Evolutionary conservation across 2,797 vertebrate species (phyloP), one percentile per base, ranked within the genome.

Genomic region (Rhodeus uyekii): DNA sequence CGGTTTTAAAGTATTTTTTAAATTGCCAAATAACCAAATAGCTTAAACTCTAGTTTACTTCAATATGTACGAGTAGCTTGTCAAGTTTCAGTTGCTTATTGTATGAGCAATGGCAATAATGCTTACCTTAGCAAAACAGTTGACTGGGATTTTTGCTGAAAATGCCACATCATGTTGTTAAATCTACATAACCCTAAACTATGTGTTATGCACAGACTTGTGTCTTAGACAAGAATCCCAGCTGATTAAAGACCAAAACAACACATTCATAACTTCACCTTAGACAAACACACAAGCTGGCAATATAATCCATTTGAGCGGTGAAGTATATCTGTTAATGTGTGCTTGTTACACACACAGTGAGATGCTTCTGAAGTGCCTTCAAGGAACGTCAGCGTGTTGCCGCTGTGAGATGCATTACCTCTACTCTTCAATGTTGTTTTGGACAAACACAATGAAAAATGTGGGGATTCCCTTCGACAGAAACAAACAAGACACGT

Each of bases 391-490:
- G 4, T 82, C 81, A 76, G 50, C 24, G 27, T 9, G 38, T 80
- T 53, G 36, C 34, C 39, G 46, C 46, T 68, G n/a, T 48, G 58
- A 48, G 68, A 50, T 63, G 85, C 85, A 74, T 53, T 78, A 80
- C 86, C 67, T 84, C 78, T 80, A 82, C 84, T 50, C n/a, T n/a
- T n/a, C n/a, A n/a, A n/a, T n/a, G n/a, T n/a, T n/a, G n/a, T n/a
- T n/a, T n/a, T n/a, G 44, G 80, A 76, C 68, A 84, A 88, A 86
- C 78, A 87, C 83, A 88, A 29, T 82, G 53, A 78, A 77, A 81
- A 87, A 82, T 76, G 81, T 76, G 94, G 94, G 93, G 93, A 94
- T 94, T 95, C 93, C 94, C 93, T 93, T 82, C 74, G 65, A 65
- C 90, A 90, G 89, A 92, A 90, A 91, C 90, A 83, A 92, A 90